Conservation (phyloP, 2,797 vertebrate genomes). For the Acanthornis magna region DNA sequence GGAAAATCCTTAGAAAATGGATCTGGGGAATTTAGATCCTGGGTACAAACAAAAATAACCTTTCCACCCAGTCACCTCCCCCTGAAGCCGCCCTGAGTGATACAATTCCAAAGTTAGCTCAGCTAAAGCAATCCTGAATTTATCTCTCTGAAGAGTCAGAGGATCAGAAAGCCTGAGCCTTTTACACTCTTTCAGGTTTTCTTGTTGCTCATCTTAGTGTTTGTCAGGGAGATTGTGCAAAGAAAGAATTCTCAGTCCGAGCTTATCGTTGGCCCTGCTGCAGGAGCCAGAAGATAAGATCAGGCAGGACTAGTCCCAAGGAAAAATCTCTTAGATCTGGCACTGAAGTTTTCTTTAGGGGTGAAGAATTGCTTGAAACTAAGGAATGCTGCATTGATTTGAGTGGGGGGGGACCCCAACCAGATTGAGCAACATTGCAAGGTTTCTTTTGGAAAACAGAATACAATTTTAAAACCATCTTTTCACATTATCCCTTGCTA, state of each 20-base stretch:
- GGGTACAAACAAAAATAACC: background rate
- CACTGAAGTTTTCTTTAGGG: background rate
- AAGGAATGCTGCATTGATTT: background rate
- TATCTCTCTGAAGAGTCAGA: background rate
- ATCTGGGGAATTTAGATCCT: background rate
- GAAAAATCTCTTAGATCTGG: background rate
- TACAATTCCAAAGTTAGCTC: background rate
- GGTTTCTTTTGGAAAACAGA: background rate
- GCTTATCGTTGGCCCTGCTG: background rate
- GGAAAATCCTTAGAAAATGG: background rate
- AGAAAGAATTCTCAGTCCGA: background rate
- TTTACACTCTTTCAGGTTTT: conserved; percentile 4
- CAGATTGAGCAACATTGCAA: background rate
- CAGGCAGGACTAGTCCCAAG: background rate
- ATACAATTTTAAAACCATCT: background rate
- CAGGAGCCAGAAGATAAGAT: conserved; percentile 13
- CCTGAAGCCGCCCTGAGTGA: background rate
- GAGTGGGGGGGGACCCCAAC: background rate
- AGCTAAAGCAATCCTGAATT: conserved; percentile 1
- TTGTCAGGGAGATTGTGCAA: conserved; percentile 16
- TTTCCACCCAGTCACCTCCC: background rate
- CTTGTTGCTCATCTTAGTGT: background rate
- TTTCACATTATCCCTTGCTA: background rate
- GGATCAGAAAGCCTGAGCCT: background rate
- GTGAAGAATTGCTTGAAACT: background rate